Evolutionary conservation across 2,888 invertebrate genomes (phyloP), one percentile per base, ranked within the genome.

Genomic region (Synergus gifuensis): DNA sequence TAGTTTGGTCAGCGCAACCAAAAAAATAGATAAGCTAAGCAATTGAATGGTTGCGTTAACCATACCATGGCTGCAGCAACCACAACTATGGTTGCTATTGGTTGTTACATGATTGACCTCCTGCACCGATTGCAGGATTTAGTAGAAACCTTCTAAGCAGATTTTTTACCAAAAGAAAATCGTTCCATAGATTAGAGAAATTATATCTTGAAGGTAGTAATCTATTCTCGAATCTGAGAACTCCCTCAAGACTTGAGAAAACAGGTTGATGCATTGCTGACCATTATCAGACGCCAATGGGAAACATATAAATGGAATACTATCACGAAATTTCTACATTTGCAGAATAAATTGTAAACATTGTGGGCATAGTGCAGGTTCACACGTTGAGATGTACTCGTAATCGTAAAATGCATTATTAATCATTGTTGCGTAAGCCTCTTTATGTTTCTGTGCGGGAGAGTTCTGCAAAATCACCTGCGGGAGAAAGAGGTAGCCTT

Each of bases 361-460:
- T 73, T 73, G 36, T 49, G n/a, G 28, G 36, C 36, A 54, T 73
- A 73, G 54, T 73, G 54, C 54, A 73, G 49, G 49, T 73, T 73
- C 73, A 73, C 73, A 54, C 73, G 49, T 73, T n/a, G 16, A 49
- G 54, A 73, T 73, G 73, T 46, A 16, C 49, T 49, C 36, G 69
- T 66, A 66, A 66, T 40, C n/a, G 66, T 73, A 73, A 73, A 73
- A n/a, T 73, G 49, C 54, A 46, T 73, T 73, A 73, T 73, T 54
- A 73, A 73, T 73, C 73, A 49, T n/a, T 54, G 12, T 73, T 73
- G 49, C 11, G 73, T 16, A 73, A 73, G 49, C 12, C 28, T 5
- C 8, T 36, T 49, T 36, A 73, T 73, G 54, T 73, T 54, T 36
- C 16, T 36, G 11, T 16, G 16, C 63, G 28, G 36, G 40, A 63